Percentiles rank a stretch among this genome's conserved stretches.
phyloP scores from a whole-genome alignment of 2,113 vertebrate genomes.

The Lasiurus cinereus region DNA sequence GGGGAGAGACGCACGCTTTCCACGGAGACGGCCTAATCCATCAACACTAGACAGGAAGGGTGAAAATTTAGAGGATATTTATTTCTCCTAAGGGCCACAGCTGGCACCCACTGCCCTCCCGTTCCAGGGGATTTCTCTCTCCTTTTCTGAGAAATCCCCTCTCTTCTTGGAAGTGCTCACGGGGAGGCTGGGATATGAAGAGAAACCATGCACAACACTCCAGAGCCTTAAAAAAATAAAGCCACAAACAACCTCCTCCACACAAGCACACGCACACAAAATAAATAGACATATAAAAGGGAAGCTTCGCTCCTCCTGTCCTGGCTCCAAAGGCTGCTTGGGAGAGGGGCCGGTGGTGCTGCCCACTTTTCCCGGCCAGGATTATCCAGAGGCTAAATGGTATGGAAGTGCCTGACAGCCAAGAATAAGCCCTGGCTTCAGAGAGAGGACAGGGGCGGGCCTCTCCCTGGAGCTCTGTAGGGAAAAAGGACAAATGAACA shows the following conservation, averaged over 20 bases:
- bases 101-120: slow-evolving; percentile 60
- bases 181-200: slow-evolving; percentile 52
- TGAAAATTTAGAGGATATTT: slow-evolving; percentile 83
- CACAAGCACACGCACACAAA: slow-evolving; percentile 72
- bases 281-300: slow-evolving; percentile 74
- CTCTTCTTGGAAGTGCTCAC: slow-evolving; percentile 43
- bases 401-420: neutral
- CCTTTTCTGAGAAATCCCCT: slow-evolving; percentile 43
- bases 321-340: neutral
- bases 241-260: slow-evolving; percentile 64
- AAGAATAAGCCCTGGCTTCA: neutral
- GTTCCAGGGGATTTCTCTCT: neutral
- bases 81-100: slow-evolving; percentile 78
- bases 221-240: slow-evolving; percentile 76
- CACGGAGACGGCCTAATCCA: neutral
- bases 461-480: neutral
- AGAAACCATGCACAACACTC: slow-evolving; percentile 72
- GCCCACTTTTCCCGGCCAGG: neutral
- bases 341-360: neutral
- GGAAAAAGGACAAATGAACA: neutral
- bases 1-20: neutral
- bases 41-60: slow-evolving; percentile 56
- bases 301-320: slow-evolving; percentile 3
- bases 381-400: neutral
- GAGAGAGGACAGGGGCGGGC: neutral